Percentiles rank a stretch among this genome's conserved stretches.
Conservation (phyloP, 2,797 vertebrate species). For the Anguilla pacifica region DNA sequence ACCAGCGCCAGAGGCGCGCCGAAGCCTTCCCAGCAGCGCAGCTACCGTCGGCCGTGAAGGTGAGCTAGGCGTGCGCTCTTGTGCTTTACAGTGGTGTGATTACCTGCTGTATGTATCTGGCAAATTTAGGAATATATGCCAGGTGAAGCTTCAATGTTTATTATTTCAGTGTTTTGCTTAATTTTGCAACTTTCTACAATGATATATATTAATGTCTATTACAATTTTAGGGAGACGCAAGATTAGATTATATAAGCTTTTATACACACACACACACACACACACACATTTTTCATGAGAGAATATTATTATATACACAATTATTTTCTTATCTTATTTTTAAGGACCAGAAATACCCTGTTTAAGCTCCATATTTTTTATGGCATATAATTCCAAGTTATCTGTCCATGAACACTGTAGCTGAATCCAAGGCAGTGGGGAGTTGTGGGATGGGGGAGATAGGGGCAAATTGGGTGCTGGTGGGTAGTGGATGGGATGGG, state of each 20-base stretch:
- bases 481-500: too few species aligned
- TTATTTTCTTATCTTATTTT: too few species aligned
- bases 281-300: background rate
- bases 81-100: background rate
- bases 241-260: too few species aligned
- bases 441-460: too few species aligned
- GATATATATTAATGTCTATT: too few species aligned
- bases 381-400: background rate
- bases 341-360: too few species aligned
- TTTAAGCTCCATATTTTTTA: background rate
- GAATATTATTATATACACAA: too few species aligned
- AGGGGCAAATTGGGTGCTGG: too few species aligned
- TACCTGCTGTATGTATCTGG: background rate
- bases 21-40: constrained; percentile 55
- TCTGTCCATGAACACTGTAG: too few species aligned
- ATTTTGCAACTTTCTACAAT: background rate
- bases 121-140: background rate
- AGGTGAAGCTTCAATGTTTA: background rate
- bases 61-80: constrained; percentile 38
- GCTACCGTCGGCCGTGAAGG: constrained; percentile 61
- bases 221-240: too few species aligned
- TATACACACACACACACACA: too few species aligned
- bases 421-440: too few species aligned
- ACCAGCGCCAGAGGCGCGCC: constrained; percentile 58
- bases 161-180: background rate